Evolutionary conservation across 2,888 invertebrate genomes (phyloP).

Genomic region (Agapostemon virescens): DNA sequence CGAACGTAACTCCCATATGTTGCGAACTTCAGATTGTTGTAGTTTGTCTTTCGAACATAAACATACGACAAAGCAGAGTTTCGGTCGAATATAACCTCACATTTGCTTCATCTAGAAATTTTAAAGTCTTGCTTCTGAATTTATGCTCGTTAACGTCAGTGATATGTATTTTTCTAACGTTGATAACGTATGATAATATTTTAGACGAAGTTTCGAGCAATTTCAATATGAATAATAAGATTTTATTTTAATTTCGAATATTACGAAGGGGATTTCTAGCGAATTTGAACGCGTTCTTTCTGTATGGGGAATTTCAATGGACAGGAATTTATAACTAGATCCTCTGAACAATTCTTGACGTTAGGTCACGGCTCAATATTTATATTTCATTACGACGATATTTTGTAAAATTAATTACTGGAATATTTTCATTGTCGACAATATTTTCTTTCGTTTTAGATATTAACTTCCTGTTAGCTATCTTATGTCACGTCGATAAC

Average conservation of each 20-base stretch:
- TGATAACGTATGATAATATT: too few relatives aligned
- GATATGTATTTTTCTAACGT: conserved; percentile 1
- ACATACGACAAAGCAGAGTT: neutral
- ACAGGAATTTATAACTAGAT: neutral
- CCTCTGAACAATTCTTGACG: neutral
- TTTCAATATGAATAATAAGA: neutral
- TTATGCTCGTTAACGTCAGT: conserved; percentile 14
- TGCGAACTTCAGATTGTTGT: neutral
- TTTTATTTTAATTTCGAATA: neutral
- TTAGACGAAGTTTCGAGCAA: conserved; percentile 10
- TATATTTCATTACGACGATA: neutral
- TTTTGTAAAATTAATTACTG: neutral
- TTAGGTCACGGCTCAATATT: neutral
- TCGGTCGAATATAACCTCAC: conserved; percentile 6
- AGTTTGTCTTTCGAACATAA: neutral
- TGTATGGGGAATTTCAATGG: neutral
- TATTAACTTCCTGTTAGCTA: neutral
- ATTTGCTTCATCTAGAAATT: neutral
- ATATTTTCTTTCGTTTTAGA: neutral
- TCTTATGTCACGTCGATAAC: neutral
- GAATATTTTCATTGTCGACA: neutral
- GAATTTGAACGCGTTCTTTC: neutral
- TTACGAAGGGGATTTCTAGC: neutral
- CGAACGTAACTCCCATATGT: neutral
- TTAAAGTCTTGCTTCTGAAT: conserved; percentile 16